Percentiles rank a stretch among this genome's conserved stretches.
phyloP scores from a whole-genome alignment of 2,888 invertebrate species.

The Tenodera sinensis region DNA sequence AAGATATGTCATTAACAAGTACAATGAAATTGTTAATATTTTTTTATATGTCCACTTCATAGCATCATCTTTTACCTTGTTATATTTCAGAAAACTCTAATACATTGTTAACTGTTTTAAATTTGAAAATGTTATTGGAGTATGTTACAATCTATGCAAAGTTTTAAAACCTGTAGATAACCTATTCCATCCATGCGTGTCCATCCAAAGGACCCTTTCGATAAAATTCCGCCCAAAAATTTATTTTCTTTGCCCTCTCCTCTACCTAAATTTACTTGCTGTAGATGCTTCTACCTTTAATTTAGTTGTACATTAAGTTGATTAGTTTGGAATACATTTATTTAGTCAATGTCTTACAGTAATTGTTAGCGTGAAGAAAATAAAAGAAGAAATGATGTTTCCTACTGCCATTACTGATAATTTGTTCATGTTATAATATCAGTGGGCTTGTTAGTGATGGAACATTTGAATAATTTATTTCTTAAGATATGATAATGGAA shows the following conservation, averaged over 20 bases:
- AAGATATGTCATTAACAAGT: too few species aligned
- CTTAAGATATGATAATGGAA: neutral
- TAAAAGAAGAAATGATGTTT: neutral
- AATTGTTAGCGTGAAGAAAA: neutral
- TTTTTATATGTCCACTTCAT: neutral
- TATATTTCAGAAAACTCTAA: neutral
- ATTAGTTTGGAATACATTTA: neutral
- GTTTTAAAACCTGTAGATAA: constrained; percentile 2
- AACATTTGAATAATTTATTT: neutral
- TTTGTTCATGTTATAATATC: neutral
- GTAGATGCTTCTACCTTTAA: neutral
- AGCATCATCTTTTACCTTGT: neutral
- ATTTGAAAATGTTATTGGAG: neutral
- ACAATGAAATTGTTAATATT: too few species aligned
- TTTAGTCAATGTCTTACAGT: neutral
- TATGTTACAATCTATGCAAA: neutral
- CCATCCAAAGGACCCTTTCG: constrained; percentile 6
- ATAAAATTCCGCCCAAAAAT: constrained; percentile 1
- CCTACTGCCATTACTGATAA: neutral
- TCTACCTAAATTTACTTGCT: neutral
- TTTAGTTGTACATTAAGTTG: neutral
- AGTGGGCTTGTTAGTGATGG: neutral
- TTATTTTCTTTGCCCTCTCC: neutral
- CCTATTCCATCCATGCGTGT: constrained; percentile 16
- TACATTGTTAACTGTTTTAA: neutral